phyloP scores from a whole-genome alignment of 2,888 invertebrate species.

The Xylophagus ater region DNA sequence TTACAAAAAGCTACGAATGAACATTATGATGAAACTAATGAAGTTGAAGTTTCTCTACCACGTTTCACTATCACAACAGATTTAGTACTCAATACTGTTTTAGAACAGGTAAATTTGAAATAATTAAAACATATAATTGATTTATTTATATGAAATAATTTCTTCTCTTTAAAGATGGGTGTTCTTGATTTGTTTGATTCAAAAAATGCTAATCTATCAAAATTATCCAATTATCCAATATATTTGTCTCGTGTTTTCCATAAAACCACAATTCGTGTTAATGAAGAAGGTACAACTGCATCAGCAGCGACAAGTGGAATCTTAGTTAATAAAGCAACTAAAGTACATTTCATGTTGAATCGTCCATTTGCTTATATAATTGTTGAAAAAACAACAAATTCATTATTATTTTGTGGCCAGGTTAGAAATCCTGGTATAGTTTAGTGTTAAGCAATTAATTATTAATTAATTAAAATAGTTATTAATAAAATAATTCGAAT shows the following conservation, averaged over 20 bases:
- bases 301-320: slow-evolving; percentile 45
- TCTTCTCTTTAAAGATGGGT: slow-evolving; percentile 46
- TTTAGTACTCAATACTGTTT: slow-evolving; percentile 45
- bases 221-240: slow-evolving; percentile 45
- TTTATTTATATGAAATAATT: too few species aligned
- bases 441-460: too few species aligned
- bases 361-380: slow-evolving; percentile 58
- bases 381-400: slow-evolving; percentile 50
- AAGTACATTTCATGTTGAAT: slow-evolving; percentile 52
- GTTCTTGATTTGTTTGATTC: slow-evolving; percentile 53
- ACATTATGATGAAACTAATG: slow-evolving; percentile 47
- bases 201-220: slow-evolving; percentile 44
- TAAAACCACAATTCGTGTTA: slow-evolving; percentile 62
- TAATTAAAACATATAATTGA: too few species aligned
- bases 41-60: slow-evolving; percentile 52
- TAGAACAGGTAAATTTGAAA: slow-evolving; percentile 39
- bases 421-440: slow-evolving; percentile 27
- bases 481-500: too few species aligned
- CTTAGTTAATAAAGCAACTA: slow-evolving; percentile 35
- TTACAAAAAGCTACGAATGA: slow-evolving; percentile 41
- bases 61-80: slow-evolving; percentile 52
- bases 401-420: slow-evolving; percentile 53
- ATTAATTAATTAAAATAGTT: too few species aligned
- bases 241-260: slow-evolving; percentile 55
- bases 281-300: slow-evolving; percentile 63